phyloP scores from a whole-genome alignment of 2,113 vertebrate species.

The Condylura cristata region DNA sequence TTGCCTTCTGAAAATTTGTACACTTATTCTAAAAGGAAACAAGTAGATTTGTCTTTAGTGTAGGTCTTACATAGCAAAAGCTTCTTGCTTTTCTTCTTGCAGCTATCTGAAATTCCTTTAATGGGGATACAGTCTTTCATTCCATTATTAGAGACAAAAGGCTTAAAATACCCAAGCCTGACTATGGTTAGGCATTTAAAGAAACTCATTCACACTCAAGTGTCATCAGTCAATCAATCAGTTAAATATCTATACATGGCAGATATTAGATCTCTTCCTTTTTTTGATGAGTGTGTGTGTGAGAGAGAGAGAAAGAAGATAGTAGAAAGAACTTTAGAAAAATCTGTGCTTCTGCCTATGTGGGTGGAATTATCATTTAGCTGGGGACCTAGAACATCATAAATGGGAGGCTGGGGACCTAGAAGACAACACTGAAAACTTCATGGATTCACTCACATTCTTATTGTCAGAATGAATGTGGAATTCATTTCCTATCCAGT shows the following conservation, averaged over 20 bases:
- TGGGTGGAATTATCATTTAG: neutral
- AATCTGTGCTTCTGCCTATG: neutral
- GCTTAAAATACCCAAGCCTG: conserved; percentile 13
- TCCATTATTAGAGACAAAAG: conserved; percentile 55
- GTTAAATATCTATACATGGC: conserved; percentile 31
- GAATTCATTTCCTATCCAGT: neutral
- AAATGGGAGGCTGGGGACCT: neutral
- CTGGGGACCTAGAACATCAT: neutral
- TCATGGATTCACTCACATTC: neutral
- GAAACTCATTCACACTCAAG: conserved; percentile 49
- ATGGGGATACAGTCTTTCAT: neutral
- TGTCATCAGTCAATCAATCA: conserved; percentile 50
- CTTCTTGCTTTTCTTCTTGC: neutral
- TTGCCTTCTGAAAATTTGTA: neutral
- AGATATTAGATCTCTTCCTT: conserved; percentile 28
- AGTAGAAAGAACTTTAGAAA: conserved; percentile 47
- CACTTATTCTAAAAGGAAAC: neutral
- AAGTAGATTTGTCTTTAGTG: neutral
- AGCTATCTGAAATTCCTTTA: conserved; percentile 18
- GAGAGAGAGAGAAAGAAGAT: neutral
- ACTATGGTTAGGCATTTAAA: conserved; percentile 40
- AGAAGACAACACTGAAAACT: neutral
- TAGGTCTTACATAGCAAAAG: neutral
- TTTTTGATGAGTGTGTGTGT: conserved; percentile 5
- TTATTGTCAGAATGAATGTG: neutral